Evolutionary conservation across 2,113 vertebrate genomes (phyloP).

Genomic region (Microtus oregoni): DNA sequence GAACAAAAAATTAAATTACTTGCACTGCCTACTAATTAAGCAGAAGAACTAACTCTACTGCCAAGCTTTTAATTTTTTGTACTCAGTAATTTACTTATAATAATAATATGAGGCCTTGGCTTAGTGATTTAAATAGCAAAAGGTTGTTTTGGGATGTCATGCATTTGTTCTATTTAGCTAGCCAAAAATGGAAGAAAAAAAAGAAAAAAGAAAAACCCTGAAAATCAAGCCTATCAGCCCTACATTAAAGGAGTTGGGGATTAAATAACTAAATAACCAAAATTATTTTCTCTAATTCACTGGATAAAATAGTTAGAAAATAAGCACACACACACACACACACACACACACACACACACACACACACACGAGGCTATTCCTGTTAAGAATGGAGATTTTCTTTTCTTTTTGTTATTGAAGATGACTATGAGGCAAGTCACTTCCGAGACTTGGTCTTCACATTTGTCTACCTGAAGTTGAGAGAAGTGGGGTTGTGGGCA

Average conservation of each 20-base stretch:
- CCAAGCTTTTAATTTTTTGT: constrained; percentile 26
- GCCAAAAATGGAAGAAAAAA: background rate
- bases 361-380: background rate
- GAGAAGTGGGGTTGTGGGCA: no score
- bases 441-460: background rate
- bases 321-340: background rate
- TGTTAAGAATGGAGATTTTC: background rate
- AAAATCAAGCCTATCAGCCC: background rate
- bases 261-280: background rate
- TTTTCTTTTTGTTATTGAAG: background rate
- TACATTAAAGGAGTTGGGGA: background rate
- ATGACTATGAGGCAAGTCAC: background rate
- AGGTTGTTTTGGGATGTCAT: background rate
- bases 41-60: constrained; percentile 23
- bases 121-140: background rate
- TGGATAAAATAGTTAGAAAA: background rate
- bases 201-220: background rate
- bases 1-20: constrained; percentile 20
- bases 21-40: constrained; percentile 44
- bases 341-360: background rate
- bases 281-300: constrained; percentile 14
- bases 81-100: constrained; percentile 18
- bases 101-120: background rate
- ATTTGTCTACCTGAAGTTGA: background rate
- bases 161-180: background rate